Base-by-base conservation (phyloP, 2,888 invertebrate genomes). In the Phytoseiulus persimilis region DNA sequence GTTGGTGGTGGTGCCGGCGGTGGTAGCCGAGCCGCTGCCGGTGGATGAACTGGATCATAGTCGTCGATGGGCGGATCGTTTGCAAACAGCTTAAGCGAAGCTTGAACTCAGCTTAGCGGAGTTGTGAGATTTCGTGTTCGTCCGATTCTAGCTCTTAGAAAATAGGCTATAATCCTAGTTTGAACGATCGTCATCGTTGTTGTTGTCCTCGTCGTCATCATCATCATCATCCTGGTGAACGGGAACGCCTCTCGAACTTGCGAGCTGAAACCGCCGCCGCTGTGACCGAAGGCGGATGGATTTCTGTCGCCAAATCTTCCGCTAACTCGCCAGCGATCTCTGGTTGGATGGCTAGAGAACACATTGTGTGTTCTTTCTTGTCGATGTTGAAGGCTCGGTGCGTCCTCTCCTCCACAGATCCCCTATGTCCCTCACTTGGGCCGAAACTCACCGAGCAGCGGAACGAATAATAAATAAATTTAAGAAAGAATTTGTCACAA, bases 401-500 rank as follows among this genome's bases (percentile, higher is more conserved):
- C 65, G 65, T 65, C 65, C 65, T 65, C 65, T 65, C 65, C 65
- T 65, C 65, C 65, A 65, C 65, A 65, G 65, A 65, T 65, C 18
- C 65, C 23, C 65, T 65, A 65, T 65, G 28, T 65, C 18, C 65
- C 23, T 65, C 65, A 65, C 65, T 65, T 18, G 65, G 65, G 3
- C 11, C 39, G 87, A 87, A 32, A 87, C 45, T 45, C 39, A 32
- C 39, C 87, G 87, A 87, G 87, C 87, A 87, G 87, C 87, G 87
- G 39, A 33, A 87, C 87, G 87, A 87, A 87, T 33, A 87, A 87
- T 87, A 87, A 87, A 87, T 87, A 87, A 87, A 87, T 87, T 87
- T 33, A 87, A 87, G 87, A 87, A 87, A 87, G 87, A 87, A 87
- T 87, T 87, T 87, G 87, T 87, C 87, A 87, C 87, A 87, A 87